Percentiles rank a stretch among this genome's conserved stretches.
Conservation (phyloP, 2,113 vertebrate genomes). For the Bubo blakistoni region DNA sequence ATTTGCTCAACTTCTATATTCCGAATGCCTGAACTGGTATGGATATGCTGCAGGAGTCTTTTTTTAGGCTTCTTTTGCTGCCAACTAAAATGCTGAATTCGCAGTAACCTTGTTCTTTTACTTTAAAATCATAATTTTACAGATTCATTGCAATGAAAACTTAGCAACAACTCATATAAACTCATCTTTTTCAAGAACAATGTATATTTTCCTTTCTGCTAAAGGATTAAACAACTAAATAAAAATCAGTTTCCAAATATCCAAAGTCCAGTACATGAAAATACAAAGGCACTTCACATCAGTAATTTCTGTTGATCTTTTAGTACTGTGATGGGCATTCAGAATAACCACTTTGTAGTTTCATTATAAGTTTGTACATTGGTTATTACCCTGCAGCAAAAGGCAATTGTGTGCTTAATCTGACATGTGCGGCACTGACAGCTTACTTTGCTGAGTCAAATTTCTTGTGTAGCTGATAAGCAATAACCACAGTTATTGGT, state of each 20-base stretch:
- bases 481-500: neutral
- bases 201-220: neutral
- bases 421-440: neutral
- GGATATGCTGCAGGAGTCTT: neutral
- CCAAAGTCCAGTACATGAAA: neutral
- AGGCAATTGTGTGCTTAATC: neutral
- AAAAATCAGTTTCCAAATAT: neutral
- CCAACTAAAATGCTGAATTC: neutral
- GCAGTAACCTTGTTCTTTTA: neutral
- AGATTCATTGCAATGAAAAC: neutral
- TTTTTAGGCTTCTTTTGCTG: neutral
- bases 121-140: neutral
- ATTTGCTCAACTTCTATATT: neutral
- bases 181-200: neutral
- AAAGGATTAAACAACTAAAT: neutral
- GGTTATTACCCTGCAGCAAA: neutral
- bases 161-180: neutral
- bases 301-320: neutral
- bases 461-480: conserved; percentile 23
- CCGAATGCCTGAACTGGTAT: neutral
- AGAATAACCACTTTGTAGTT: neutral
- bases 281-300: neutral
- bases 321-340: neutral
- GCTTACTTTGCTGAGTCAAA: conserved; percentile 25
- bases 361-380: neutral